phyloP scores from a whole-genome alignment of 2,888 invertebrate genomes.

The Melieria crassipennis region DNA sequence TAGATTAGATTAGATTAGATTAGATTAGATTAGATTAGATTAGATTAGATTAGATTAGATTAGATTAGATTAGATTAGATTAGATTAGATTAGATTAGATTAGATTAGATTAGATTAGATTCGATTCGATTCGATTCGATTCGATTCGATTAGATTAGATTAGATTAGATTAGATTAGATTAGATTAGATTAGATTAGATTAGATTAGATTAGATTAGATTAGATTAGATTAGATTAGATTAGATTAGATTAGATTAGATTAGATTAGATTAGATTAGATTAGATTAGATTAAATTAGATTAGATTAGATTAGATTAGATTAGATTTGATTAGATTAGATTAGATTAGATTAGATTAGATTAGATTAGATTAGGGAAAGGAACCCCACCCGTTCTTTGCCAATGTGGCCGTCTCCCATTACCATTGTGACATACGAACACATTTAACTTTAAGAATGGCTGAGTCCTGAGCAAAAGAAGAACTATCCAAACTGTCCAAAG shows the following conservation, averaged over 20 bases:
- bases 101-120: conserved; percentile 5
- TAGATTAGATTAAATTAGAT: not conserved
- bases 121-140: not conserved
- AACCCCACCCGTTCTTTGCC: too few species aligned
- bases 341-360: not conserved
- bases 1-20: conserved; percentile 5
- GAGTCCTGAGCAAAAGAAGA: too few species aligned
- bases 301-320: not conserved
- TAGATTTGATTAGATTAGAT: not conserved
- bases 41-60: conserved; percentile 6
- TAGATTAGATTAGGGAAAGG: not conserved
- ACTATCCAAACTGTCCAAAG: too few species aligned
- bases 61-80: conserved; percentile 7
- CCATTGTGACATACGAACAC: too few species aligned
- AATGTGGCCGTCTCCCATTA: too few species aligned
- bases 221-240: not conserved
- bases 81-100: conserved; percentile 9
- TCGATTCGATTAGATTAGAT: not conserved
- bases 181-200: not conserved
- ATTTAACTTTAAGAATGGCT: too few species aligned
- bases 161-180: not conserved
- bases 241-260: not conserved
- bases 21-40: conserved; percentile 6
- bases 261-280: not conserved
- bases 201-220: not conserved